Evolutionary conservation across 2,888 invertebrate genomes (phyloP).

Genomic region (Dichetophora obliterata): DNA sequence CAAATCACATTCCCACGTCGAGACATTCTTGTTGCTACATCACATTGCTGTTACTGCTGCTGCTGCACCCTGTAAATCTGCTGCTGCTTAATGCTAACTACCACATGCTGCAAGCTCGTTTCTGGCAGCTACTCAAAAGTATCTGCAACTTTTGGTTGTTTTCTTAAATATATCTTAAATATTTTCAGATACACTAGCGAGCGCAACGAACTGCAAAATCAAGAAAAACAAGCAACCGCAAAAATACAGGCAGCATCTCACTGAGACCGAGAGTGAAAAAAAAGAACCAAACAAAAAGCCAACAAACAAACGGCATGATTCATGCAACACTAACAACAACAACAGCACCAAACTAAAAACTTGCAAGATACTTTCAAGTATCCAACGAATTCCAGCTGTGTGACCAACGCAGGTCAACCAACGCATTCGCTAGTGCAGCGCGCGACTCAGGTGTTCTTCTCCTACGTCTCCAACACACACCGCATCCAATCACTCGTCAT

Average conservation of each 20-base stretch:
- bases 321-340: constrained; percentile 14
- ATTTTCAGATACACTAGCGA: constrained; percentile 26
- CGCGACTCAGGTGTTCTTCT: constrained; percentile 8
- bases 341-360: neutral
- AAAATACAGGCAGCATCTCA: neutral
- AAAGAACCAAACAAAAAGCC: neutral
- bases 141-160: neutral
- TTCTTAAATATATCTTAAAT: constrained; percentile 18
- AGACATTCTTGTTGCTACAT: neutral
- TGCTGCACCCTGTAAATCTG: neutral
- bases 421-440: constrained; percentile 30
- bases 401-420: constrained; percentile 9
- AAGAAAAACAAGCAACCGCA: neutral
- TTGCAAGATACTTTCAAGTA: neutral
- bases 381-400: constrained; percentile 17
- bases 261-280: neutral
- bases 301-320: constrained; percentile 17
- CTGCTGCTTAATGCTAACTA: neutral
- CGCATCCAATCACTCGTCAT: neutral
- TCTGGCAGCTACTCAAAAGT: constrained; percentile 9
- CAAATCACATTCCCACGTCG: constrained; percentile 22
- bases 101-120: constrained; percentile 4
- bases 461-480: neutral
- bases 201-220: constrained; percentile 13
- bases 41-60: neutral